A percentile compares a stretch with the other conserved stretches of the same genome.
These are phyloP conservation scores for Calidris pygmaea DNA, from an alignment of 2,113 vertebrate genomes.

Conservation along the genomic window DNA sequence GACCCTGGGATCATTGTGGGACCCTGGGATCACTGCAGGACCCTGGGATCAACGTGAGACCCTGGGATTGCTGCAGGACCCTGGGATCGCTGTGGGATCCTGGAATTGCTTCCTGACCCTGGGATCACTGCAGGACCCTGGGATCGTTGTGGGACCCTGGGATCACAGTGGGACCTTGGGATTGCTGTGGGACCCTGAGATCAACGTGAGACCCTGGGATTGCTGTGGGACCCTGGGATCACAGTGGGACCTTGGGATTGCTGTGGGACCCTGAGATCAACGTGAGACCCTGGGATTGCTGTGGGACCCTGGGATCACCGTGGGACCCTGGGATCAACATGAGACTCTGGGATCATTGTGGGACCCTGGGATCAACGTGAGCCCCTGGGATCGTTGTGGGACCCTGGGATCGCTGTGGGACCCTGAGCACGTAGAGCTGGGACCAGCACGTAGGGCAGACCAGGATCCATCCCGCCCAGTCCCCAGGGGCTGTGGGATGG, in stretches of 20 bases:
- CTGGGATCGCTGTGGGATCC: too few species aligned
- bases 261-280: not conserved
- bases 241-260: accelerated
- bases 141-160: too few species aligned
- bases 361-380: too few species aligned
- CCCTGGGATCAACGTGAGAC: not conserved
- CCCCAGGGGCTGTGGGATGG: accelerated
- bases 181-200: too few species aligned
- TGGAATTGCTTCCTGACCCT: accelerated
- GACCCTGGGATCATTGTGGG: accelerated
- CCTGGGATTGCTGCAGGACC: not conserved
- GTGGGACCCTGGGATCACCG: not conserved
- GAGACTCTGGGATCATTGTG: too few species aligned
- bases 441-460: accelerated
- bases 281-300: not conserved
- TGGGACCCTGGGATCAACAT: not conserved
- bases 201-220: accelerated
- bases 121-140: not conserved
- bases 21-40: accelerated
- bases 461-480: accelerated
- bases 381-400: too few species aligned
- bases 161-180: too few species aligned
- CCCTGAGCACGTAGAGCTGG: not conserved
- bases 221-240: accelerated
- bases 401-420: not conserved